These are phyloP conservation scores for Xestia c-nigrum DNA, from an alignment of 2,888 invertebrate species.

Conservation along the genomic window DNA sequence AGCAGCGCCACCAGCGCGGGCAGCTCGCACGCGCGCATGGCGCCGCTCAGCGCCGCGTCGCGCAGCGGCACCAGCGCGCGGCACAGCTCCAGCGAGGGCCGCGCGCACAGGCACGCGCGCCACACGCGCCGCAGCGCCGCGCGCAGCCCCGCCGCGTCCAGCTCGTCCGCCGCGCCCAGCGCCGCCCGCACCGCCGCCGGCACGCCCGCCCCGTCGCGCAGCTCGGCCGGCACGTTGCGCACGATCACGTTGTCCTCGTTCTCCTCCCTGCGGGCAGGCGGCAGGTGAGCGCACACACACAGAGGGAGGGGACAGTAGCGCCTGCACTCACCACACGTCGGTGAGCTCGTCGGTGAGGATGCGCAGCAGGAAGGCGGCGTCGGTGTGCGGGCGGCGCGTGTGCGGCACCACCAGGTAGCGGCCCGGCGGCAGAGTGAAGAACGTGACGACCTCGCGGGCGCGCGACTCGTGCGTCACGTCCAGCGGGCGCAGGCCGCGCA, in stretches of 20 bases:
- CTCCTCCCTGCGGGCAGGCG: slow-evolving; percentile 84
- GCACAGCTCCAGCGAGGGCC: slow-evolving; percentile 91
- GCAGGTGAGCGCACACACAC: slow-evolving; percentile 67
- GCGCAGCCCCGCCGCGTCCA: slow-evolving; percentile 63
- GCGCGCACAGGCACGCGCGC: slow-evolving; percentile 83
- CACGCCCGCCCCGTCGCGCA: slow-evolving; percentile 44
- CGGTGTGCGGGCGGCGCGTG: slow-evolving; percentile 92
- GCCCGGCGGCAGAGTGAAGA: slow-evolving; percentile 94
- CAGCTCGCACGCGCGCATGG: slow-evolving; percentile 91
- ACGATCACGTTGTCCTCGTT: slow-evolving; percentile 78
- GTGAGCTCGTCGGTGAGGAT: slow-evolving; percentile 93
- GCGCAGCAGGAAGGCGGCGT: slow-evolving; percentile 93
- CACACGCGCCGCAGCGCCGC: slow-evolving; percentile 66
- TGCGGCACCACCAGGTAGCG: slow-evolving; percentile 94
- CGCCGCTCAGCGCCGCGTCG: slow-evolving; percentile 92
- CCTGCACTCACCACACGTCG: slow-evolving; percentile 91
- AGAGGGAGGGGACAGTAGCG: slow-evolving; percentile 77
- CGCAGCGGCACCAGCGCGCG: slow-evolving; percentile 93
- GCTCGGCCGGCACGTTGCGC: slow-evolving; percentile 5
- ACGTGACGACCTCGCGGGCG: slow-evolving; percentile 91
- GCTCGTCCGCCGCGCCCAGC: slow-evolving; percentile 42
- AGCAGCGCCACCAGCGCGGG: slow-evolving; percentile 91
- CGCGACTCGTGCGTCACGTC: slow-evolving; percentile 92
- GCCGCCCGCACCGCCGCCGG: slow-evolving; percentile 11
- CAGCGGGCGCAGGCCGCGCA: slow-evolving; percentile 86